A percentile compares a stretch with the other conserved stretches of the same genome.
Conservation (phyloP, 1,140 invertebrate genomes). For the Tenebrio molitor region DNA sequence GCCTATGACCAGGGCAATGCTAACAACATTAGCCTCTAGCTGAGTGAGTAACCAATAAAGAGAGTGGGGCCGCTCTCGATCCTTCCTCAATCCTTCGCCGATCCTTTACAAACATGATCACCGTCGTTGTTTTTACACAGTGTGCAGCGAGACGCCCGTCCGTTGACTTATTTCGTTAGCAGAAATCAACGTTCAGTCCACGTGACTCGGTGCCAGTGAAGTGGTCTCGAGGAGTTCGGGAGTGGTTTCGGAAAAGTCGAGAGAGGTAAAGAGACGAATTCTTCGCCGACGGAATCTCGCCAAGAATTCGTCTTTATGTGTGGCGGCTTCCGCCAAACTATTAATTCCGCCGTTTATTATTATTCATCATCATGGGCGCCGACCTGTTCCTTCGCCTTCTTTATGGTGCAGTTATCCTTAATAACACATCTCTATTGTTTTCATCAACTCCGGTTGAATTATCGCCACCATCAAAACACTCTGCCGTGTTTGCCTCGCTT, state of each 20-base stretch:
- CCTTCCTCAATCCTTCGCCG: conserved; percentile 49
- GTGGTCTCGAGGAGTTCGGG: neutral
- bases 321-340: too few relatives aligned
- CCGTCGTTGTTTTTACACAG: conserved; percentile 40
- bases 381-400: too few relatives aligned
- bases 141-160: conserved; percentile 1
- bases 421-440: too few relatives aligned
- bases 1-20: conserved; percentile 61
- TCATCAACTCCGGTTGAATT: too few relatives aligned
- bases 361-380: too few relatives aligned
- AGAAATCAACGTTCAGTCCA: neutral
- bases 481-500: neutral
- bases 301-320: too few relatives aligned
- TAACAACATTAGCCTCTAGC: conserved; percentile 61
- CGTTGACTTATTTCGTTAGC: neutral
- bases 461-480: neutral
- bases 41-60: conserved; percentile 60
- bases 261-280: too few relatives aligned
- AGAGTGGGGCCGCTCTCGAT: conserved; percentile 49
- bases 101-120: conserved; percentile 46
- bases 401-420: too few relatives aligned
- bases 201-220: too few relatives aligned
- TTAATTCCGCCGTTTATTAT: too few relatives aligned
- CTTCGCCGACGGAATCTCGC: too few relatives aligned
- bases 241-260: too few relatives aligned